Evolutionary conservation across 2,888 invertebrate genomes (phyloP), one percentile per base, ranked within the genome.

Genomic region (Helicoverpa assulta): DNA sequence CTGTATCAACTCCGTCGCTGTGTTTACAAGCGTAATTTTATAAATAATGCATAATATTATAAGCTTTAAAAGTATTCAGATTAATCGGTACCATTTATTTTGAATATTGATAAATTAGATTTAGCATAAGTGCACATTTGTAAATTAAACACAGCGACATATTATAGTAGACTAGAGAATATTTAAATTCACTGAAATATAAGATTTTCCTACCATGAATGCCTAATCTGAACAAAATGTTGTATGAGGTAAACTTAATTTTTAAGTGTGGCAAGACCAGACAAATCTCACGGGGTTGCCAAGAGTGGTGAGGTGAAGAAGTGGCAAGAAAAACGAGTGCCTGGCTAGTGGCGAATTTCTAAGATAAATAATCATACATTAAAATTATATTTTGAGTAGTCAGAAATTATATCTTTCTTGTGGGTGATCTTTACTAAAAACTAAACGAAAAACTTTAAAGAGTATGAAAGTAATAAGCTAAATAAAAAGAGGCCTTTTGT

Each of bases 401-500:
- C 26, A 26, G 26, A 26, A 26, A 26, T 4, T 26, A 26, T 26
- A 26, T 26, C 26, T 26, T 3, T 26, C 26, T 26, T 26, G 26
- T 26, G 26, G 26, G 2, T 26, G 26, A 26, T 26, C 26, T 26
- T 26, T 26, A 26, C 26, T 26, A 26, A 26, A 26, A 26, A 26
- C 26, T 26, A 26, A 26, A 26, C 26, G 26, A 26, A 26, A 26
- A 26, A 26, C 26, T 26, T 26, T 26, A 26, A 26, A 26, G 26
- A 26, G 26, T 26, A 33, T 37, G 7, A 18, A 51, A 33, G 18
- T 14, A 1, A 16, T 43, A 40, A 51, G 40, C 29, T 50, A n/a
- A n/a, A n/a, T 14, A 14, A 50, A 67, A 67, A 40, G 60, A 54
- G 60, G 63, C 60, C 57, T 80, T 80, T 56, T n/a, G 33, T 50